These are phyloP conservation scores for Monomorium pharaonis DNA, from an alignment of 1,140 invertebrate species.

Conservation along the genomic window DNA sequence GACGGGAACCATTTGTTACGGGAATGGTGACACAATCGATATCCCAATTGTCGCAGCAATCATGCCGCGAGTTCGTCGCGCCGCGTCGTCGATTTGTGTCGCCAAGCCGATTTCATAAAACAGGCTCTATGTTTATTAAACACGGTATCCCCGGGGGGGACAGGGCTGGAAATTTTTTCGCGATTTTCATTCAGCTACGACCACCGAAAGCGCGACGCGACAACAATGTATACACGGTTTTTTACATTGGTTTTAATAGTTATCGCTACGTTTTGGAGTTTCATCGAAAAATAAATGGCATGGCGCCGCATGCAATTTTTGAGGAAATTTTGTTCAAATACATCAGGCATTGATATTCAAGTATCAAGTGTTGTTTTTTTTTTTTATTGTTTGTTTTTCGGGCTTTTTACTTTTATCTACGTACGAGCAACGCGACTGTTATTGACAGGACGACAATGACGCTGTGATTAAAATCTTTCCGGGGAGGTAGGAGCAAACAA, in stretches of 20 bases:
- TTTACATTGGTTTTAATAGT: constrained; percentile 44
- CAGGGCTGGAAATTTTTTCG: constrained; percentile 24
- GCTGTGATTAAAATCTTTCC: constrained; percentile 21
- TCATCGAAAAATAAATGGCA: constrained; percentile 30
- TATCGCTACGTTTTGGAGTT: constrained; percentile 9
- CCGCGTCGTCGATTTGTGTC: constrained; percentile 6
- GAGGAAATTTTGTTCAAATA: not conserved
- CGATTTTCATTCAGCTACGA: constrained; percentile 21
- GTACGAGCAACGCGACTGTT: not conserved
- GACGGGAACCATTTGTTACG: not conserved
- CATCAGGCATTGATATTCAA: not conserved
- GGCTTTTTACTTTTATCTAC: not conserved
- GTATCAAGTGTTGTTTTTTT: not conserved
- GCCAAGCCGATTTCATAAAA: constrained; percentile 44
- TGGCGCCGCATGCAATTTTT: not conserved
- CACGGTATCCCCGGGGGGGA: constrained; percentile 20
- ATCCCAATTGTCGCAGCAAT: constrained; percentile 33
- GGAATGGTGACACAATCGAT: constrained; percentile 37
- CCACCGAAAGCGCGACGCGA: not conserved
- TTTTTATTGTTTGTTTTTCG: not conserved
- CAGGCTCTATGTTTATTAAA: constrained; percentile 51
- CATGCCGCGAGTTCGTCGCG: not conserved
- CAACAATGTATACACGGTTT: not conserved
- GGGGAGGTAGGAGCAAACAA: not conserved
- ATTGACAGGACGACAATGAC: not conserved